Percentiles rank a stretch among this genome's conserved stretches.
These are phyloP conservation scores for Rotaria macrura DNA, from an alignment of 2,888 invertebrate species.

Conservation along the genomic window DNA sequence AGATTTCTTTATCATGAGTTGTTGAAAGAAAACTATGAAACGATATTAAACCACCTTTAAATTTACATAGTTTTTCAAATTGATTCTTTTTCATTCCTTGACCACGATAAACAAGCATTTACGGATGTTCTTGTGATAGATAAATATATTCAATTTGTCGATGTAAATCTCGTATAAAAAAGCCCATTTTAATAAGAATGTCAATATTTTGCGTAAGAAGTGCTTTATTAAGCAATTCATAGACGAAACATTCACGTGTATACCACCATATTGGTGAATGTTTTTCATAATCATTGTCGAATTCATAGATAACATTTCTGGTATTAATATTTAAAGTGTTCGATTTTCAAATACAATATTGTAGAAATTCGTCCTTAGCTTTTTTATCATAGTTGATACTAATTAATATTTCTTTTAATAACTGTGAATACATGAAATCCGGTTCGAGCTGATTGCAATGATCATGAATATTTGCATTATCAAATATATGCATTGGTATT, in stretches of 20 bases:
- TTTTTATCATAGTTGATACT: not conserved
- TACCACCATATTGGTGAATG: not conserved
- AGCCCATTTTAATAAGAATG: not conserved
- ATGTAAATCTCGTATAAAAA: not conserved
- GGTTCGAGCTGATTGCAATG: not conserved
- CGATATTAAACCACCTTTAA: not conserved
- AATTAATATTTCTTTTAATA: not conserved
- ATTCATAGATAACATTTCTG: not conserved
- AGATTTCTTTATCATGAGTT: not conserved
- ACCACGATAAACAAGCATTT: not conserved
- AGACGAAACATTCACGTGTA: not conserved
- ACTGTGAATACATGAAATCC: not conserved
- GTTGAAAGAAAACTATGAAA: not conserved
- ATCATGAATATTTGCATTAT: not conserved
- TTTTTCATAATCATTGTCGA: not conserved
- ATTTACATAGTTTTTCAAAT: not conserved
- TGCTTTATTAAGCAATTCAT: not conserved
- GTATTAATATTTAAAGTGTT: not conserved
- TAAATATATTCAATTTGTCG: not conserved
- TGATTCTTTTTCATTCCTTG: not conserved
- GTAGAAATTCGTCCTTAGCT: not conserved
- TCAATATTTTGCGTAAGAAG: not conserved
- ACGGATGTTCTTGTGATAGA: not conserved
- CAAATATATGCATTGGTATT: not conserved
- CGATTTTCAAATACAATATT: not conserved